Percentiles rank a stretch among this genome's conserved stretches.
Conservation (phyloP, 2,888 invertebrate genomes). For the Acleris laterana region DNA sequence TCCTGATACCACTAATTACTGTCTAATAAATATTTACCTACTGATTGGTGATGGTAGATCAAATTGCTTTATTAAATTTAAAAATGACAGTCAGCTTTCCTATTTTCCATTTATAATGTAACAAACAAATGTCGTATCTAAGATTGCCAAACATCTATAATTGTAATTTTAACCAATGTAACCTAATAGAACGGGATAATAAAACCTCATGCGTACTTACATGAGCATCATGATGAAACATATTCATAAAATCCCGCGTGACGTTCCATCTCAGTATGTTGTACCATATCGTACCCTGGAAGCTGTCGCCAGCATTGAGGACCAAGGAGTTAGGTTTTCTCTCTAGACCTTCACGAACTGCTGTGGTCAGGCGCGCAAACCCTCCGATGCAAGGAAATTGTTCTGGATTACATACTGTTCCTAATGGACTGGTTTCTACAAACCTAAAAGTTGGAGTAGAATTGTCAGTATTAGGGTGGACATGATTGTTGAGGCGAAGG, state of each 20-base stretch:
- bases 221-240: conserved; percentile 90
- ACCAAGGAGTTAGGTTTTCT: conserved; percentile 86
- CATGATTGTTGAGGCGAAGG: too few species aligned
- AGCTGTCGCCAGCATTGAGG: conserved; percentile 88
- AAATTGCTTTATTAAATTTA: too few species aligned
- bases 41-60: too few species aligned
- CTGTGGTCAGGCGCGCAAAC: conserved; percentile 86
- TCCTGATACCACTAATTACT: too few species aligned
- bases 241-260: conserved; percentile 90
- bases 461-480: conserved; percentile 11
- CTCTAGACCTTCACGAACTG: conserved; percentile 68
- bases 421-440: conserved; percentile 83
- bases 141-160: too few species aligned
- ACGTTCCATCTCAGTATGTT: conserved; percentile 89
- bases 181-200: background rate
- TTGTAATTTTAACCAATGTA: too few species aligned
- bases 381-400: conserved; percentile 87
- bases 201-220: conserved; percentile 68
- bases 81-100: too few species aligned
- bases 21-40: too few species aligned
- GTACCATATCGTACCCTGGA: conserved; percentile 91
- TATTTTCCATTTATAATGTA: too few species aligned
- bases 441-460: conserved; percentile 70
- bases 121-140: too few species aligned
- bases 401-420: conserved; percentile 80